A percentile compares a stretch with the other conserved stretches of the same genome.
These are phyloP conservation scores for Sarcophaga peregrina DNA, from an alignment of 1,140 invertebrate species.

Conservation along the genomic window DNA sequence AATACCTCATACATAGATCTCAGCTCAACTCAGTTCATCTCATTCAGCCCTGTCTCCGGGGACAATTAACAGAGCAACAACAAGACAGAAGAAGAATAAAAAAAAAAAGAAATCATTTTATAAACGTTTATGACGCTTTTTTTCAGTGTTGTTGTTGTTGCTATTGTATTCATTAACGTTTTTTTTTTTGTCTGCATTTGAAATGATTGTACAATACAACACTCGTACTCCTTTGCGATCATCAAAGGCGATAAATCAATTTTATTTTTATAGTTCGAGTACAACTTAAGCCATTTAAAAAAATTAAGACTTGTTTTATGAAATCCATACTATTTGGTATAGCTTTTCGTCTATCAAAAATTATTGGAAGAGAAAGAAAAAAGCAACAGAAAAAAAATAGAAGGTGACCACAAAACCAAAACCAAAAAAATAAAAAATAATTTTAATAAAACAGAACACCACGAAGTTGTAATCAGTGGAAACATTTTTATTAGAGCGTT, in stretches of 20 bases:
- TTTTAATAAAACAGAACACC: background rate
- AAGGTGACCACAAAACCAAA: too few species aligned
- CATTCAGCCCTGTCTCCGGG: background rate
- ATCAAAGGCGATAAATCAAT: background rate
- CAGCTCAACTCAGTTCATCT: background rate
- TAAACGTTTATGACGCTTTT: conserved; percentile 8
- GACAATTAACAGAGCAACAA: conserved; percentile 8
- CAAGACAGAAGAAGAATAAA: background rate
- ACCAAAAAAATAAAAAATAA: background rate
- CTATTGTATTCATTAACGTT: too few species aligned
- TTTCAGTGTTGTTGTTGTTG: background rate
- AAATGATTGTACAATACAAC: too few species aligned
- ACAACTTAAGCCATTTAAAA: background rate
- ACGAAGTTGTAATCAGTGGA: background rate
- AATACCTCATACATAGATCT: background rate
- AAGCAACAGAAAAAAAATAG: too few species aligned
- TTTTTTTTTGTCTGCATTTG: too few species aligned
- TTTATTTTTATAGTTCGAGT: background rate
- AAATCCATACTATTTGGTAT: background rate
- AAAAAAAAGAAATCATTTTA: background rate
- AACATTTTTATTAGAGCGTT: background rate
- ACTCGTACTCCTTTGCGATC: background rate
- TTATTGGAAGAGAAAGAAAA: too few species aligned
- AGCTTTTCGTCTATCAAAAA: too few species aligned
- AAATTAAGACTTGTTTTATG: conserved; percentile 9